Evolutionary conservation across 2,113 vertebrate genomes (phyloP).

Genomic region (Pogonocichla stellata): DNA sequence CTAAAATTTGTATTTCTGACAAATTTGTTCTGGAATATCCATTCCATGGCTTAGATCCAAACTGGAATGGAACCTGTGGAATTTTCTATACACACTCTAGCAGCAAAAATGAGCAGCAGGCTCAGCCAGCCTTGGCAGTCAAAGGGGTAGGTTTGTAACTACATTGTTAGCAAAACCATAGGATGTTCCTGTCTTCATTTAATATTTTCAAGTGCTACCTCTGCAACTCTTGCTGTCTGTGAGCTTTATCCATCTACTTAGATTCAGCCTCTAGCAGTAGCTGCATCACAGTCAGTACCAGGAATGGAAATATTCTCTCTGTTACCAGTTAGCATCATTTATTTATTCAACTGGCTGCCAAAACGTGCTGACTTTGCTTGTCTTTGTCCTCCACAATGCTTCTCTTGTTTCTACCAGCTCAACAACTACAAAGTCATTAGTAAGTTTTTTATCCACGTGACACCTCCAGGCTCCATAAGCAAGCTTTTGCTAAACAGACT

Average conservation of each 20-base stretch:
- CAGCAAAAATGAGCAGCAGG: background rate
- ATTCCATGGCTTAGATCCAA: background rate
- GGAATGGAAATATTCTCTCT: background rate
- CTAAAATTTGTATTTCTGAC: conserved; percentile 13
- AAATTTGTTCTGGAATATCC: background rate
- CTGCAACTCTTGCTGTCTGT: background rate
- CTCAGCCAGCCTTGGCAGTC: background rate
- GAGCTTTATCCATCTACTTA: background rate
- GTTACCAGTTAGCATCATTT: background rate
- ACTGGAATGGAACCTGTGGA: background rate
- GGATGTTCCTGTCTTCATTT: background rate
- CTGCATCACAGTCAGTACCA: background rate
- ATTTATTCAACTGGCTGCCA: conserved; percentile 18
- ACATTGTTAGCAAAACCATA: background rate
- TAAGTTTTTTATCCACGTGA: conserved; percentile 2
- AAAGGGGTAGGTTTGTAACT: background rate
- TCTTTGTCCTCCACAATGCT: background rate
- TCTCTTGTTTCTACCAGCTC: background rate
- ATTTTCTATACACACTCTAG: background rate
- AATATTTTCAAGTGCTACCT: background rate
- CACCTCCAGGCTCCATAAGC: background rate
- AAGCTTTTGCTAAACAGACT: background rate
- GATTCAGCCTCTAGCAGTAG: background rate
- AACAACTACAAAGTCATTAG: conserved; percentile 3
- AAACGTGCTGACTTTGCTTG: background rate